Base-by-base conservation (phyloP, 2,888 invertebrate genomes). In the Cryptus armator region DNA sequence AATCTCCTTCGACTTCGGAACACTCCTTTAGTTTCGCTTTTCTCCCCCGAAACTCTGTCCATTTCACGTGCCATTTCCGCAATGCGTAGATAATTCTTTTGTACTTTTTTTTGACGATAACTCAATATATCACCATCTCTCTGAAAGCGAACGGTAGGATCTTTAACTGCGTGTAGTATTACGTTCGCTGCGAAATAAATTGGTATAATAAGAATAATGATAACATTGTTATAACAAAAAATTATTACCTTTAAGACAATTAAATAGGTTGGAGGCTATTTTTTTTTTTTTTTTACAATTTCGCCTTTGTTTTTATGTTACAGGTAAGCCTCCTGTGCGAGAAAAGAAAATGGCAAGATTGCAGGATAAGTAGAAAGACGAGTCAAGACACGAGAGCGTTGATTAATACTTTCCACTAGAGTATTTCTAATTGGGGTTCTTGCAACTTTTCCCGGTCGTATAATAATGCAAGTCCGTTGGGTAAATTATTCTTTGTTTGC, bases 1-100 rank as follows among this genome's bases (percentile, higher is more conserved):
- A 84, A 86, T 86, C 83, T 86, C 56, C 74, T 85, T 83, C 77
- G 59, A 84, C 85, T 87, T 76, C 66, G 82, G 51, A 72, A 51
- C 83, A 79, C 81, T 59, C 81, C 66, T 68, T 72, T 62, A 19
- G 43, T 59, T 44, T 12, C 72, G 16, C 79, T 46, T 72, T 62
- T 64, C 66, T 77, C 37, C 29, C 24, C 24, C 51, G 53, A 59
- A 75, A 76, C 62, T 64, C 32, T 44, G 29, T n/a, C 24, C 29
- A n/a, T 66, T 66, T 43, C 64, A 37, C 62, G 7, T 32, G 9
- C 53, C 71, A 53, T 43, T 75, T 67, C 24, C 14, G 32, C 59
- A 62, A 62, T 62, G 32, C 59, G 32, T 14, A 6, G 32, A 14
- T 14, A 29, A 62, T 53, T 16, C 19, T 29, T 48, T 53, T 51